Evolutionary conservation across 2,888 invertebrate species (phyloP).

Genomic region (Euzetes globulus): DNA sequence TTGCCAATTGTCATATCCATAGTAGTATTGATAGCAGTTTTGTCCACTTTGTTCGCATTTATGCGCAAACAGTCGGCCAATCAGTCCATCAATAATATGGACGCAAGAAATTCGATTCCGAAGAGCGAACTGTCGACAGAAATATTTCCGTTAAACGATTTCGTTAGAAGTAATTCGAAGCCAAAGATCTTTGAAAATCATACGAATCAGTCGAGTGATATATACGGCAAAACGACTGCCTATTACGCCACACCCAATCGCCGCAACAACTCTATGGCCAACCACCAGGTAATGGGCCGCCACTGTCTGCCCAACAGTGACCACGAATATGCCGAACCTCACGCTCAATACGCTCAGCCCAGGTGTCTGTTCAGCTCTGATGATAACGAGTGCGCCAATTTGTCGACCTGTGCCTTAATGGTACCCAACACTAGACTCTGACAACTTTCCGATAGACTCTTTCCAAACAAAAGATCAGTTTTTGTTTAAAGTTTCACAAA

Average conservation of each 20-base stretch:
- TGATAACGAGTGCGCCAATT: constrained; percentile 23
- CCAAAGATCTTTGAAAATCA: constrained; percentile 10
- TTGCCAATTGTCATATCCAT: constrained; percentile 42
- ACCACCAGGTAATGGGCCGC: background rate
- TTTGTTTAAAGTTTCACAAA: background rate
- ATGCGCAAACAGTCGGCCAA: constrained; percentile 24
- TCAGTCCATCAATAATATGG: constrained; percentile 10
- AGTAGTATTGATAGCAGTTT: constrained; percentile 39
- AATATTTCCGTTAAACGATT: constrained; percentile 19
- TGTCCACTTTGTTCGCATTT: constrained; percentile 36
- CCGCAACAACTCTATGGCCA: background rate
- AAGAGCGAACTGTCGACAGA: constrained; percentile 19
- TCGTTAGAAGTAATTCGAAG: constrained; percentile 23
- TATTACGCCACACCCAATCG: constrained; percentile 13
- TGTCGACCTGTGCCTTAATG: constrained; percentile 27
- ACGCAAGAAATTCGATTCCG: constrained; percentile 9
- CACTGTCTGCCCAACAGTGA: background rate
- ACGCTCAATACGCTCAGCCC: constrained; percentile 20
- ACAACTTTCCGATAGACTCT: background rate
- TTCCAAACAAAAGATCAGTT: too few relatives aligned
- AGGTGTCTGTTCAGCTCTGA: constrained; percentile 15
- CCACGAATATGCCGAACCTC: constrained; percentile 25
- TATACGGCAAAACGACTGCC: constrained; percentile 2
- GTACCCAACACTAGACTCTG: constrained; percentile 23
- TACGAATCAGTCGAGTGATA: background rate